Percentiles rank a stretch among this genome's conserved stretches.
Conservation (phyloP, 2,797 vertebrate species). For the Graptemys geographica region DNA sequence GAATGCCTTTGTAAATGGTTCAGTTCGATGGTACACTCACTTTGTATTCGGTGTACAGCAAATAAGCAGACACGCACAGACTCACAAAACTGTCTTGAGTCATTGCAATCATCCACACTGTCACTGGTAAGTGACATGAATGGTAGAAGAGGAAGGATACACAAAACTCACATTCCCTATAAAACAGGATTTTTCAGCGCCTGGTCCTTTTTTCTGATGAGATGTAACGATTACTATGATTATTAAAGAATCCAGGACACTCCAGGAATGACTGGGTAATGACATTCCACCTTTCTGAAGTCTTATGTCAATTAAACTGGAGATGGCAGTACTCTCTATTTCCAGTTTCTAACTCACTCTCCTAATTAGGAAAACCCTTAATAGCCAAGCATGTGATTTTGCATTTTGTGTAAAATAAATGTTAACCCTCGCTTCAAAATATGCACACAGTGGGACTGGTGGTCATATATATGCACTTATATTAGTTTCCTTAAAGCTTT, state of each 20-base stretch:
- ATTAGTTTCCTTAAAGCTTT: not conserved
- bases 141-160: not conserved
- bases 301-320: not conserved
- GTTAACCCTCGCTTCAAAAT: not conserved
- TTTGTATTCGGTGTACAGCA: not conserved
- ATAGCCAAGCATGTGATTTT: not conserved
- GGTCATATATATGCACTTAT: not conserved
- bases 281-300: not conserved
- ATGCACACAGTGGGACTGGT: not conserved
- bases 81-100: not conserved
- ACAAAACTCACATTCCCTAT: not conserved
- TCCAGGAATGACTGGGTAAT: not conserved
- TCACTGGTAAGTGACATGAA: not conserved
- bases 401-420: not conserved
- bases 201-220: not conserved
- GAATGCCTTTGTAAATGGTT: not conserved
- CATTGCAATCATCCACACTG: rapidly evolving
- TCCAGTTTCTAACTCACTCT: not conserved
- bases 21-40: not conserved
- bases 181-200: not conserved
- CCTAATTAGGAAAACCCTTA: not conserved
- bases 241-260: not conserved
- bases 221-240: not conserved
- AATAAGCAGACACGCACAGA: rapidly evolving
- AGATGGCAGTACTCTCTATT: rapidly evolving